Percentiles rank a stretch among this genome's conserved stretches.
phyloP scores from a whole-genome alignment of 2,113 vertebrate genomes.

The Rissa tridactyla region DNA sequence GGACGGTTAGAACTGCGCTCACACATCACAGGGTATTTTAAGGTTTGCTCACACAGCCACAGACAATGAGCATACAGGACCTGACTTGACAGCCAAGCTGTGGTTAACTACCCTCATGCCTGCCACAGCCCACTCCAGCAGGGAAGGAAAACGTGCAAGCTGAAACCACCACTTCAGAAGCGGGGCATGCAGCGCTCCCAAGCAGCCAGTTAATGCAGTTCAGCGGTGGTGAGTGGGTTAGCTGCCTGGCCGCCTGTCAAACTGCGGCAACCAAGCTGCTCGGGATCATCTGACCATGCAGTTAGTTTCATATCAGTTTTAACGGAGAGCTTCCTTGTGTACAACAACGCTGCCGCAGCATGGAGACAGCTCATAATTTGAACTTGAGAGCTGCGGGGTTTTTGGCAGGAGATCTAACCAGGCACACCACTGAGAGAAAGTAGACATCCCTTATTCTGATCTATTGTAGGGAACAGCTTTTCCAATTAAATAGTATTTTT shows the following conservation, averaged over 20 bases:
- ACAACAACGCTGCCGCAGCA: background rate
- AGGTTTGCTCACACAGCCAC: rapidly evolving
- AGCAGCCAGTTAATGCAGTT: too few relatives aligned
- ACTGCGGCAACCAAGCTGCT: background rate
- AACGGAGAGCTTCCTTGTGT: background rate
- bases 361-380: background rate
- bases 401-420: background rate
- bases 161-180: background rate
- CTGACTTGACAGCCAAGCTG: background rate
- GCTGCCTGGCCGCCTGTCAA: background rate
- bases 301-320: rapidly evolving
- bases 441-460: background rate
- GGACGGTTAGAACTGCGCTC: background rate
- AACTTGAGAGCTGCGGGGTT: background rate
- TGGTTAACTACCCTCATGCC: background rate
- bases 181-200: rapidly evolving
- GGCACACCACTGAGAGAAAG: background rate
- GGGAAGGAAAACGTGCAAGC: background rate
- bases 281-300: rapidly evolving
- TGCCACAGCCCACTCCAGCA: background rate
- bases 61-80: background rate
- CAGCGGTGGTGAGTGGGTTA: background rate
- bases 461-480: background rate
- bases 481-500: background rate
- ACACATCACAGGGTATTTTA: background rate